These are phyloP conservation scores for Bhutanitis thaidina DNA, from an alignment of 2,888 invertebrate species.

Conservation along the genomic window DNA sequence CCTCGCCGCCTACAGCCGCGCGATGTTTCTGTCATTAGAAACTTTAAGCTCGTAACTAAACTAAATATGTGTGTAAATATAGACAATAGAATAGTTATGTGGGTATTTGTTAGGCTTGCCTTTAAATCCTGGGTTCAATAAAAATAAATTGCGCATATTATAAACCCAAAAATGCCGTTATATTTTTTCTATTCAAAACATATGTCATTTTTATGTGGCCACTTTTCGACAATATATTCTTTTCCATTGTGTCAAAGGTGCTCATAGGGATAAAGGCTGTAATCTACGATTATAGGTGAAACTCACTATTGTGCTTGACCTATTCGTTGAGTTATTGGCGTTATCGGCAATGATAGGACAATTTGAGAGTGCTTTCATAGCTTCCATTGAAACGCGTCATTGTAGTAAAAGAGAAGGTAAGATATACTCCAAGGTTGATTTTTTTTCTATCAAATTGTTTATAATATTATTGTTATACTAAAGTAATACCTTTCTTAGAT, in stretches of 20 bases:
- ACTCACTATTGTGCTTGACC: slow-evolving; percentile 78
- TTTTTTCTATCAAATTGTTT: too few relatives aligned
- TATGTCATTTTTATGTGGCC: slow-evolving; percentile 79
- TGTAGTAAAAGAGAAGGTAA: background rate
- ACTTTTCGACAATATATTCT: slow-evolving; percentile 78
- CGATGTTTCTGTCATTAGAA: too few relatives aligned
- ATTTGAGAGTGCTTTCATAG: slow-evolving; percentile 45
- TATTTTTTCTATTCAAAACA: slow-evolving; percentile 43
- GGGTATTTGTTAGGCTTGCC: too few relatives aligned
- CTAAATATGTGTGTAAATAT: too few relatives aligned
- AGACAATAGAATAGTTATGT: too few relatives aligned
- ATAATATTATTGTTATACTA: too few relatives aligned
- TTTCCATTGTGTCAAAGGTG: slow-evolving; percentile 76
- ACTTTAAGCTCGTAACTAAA: too few relatives aligned
- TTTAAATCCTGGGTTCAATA: too few relatives aligned
- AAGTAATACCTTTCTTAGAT: too few relatives aligned
- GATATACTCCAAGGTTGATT: too few relatives aligned
- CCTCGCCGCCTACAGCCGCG: too few relatives aligned
- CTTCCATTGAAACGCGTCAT: slow-evolving; percentile 1
- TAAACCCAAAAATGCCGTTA: background rate
- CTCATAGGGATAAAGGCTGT: slow-evolving; percentile 75
- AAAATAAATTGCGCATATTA: background rate
- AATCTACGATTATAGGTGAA: slow-evolving; percentile 79
- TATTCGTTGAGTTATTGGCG: slow-evolving; percentile 68
- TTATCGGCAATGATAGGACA: slow-evolving; percentile 62